phyloP scores from a whole-genome alignment of 1,140 invertebrate species.

The Aphelenchoides fujianensis region DNA sequence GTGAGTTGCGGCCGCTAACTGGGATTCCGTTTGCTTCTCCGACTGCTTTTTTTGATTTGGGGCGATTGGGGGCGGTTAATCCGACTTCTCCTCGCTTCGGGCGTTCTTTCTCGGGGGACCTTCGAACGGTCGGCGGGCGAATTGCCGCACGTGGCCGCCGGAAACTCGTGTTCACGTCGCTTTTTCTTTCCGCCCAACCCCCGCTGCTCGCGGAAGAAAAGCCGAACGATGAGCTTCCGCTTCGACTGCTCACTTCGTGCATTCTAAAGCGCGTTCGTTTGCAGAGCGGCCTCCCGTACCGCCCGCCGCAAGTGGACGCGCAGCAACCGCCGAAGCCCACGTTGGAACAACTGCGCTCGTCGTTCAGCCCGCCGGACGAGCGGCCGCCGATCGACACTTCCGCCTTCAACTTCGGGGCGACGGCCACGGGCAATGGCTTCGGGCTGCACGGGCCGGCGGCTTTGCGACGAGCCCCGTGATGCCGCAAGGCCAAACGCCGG shows the following conservation, averaged over 20 bases:
- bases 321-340: constrained; percentile 29
- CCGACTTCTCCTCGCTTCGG: too few relatives aligned
- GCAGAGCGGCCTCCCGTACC: constrained; percentile 41
- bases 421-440: constrained; percentile 28
- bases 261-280: constrained; percentile 17
- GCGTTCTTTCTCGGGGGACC: too few relatives aligned
- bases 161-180: background rate
- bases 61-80: too few relatives aligned
- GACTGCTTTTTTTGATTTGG: background rate
- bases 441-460: constrained; percentile 32
- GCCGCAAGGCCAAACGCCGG: constrained; percentile 28
- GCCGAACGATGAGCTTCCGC: background rate
- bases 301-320: constrained; percentile 15
- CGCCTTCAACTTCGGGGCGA: constrained; percentile 23
- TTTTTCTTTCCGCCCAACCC: background rate
- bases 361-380: constrained; percentile 48
- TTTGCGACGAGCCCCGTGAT: constrained; percentile 32
- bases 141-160: too few relatives aligned
- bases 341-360: constrained; percentile 50
- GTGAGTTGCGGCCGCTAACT: background rate
- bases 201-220: background rate
- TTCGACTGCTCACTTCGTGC: background rate
- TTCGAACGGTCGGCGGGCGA: too few relatives aligned
- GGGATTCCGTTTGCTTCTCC: constrained; percentile 17
- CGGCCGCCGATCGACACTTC: background rate